Percentiles rank a stretch among this genome's conserved stretches.
phyloP scores from a whole-genome alignment of 2,888 invertebrate species.

The Rotaria socialis region DNA sequence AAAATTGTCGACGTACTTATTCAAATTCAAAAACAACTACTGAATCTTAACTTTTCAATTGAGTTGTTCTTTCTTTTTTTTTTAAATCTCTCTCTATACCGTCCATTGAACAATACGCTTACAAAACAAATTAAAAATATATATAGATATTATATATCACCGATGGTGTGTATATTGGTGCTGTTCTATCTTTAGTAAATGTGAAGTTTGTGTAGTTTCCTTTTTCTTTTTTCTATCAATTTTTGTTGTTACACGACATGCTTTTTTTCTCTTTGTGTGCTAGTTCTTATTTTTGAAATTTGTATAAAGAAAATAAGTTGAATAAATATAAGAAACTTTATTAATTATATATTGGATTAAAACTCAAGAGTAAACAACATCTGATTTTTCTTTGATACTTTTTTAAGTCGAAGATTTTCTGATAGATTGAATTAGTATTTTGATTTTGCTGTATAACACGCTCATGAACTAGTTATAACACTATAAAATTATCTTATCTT shows the following conservation, averaged over 20 bases:
- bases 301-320: not conserved
- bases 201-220: not conserved
- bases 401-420: not conserved
- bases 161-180: not conserved
- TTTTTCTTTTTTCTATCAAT: not conserved
- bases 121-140: not conserved
- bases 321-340: not conserved
- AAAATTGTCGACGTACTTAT: not conserved
- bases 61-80: not conserved
- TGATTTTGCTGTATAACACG: not conserved
- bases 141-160: not conserved
- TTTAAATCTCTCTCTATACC: not conserved
- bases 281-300: constrained; percentile 25
- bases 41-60: not conserved
- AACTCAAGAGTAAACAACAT: too few relatives aligned
- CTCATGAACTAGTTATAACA: not conserved
- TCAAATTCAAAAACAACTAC: not conserved
- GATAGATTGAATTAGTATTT: not conserved
- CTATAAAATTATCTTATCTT: not conserved
- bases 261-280: not conserved
- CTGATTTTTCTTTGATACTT: not conserved
- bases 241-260: constrained; percentile 1
- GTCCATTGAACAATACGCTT: not conserved
- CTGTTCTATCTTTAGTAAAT: not conserved
- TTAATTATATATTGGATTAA: not conserved